A percentile compares a stretch with the other conserved stretches of the same genome.
phyloP scores from a whole-genome alignment of 2,113 vertebrate species.

The Alethe diademata region DNA sequence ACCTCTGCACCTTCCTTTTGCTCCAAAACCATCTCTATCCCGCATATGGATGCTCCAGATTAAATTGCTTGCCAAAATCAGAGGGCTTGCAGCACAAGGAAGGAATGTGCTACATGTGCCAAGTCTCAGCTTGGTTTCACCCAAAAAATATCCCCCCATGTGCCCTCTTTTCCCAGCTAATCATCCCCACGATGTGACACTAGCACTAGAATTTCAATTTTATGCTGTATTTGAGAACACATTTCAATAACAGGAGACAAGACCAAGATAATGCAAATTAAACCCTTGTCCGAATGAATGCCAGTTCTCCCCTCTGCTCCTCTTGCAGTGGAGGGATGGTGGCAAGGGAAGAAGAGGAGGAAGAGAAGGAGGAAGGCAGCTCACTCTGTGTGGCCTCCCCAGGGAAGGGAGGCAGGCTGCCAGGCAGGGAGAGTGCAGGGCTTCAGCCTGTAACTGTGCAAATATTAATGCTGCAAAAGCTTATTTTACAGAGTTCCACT shows the following conservation, averaged over 20 bases:
- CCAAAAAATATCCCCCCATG: background rate
- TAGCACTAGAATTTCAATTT: background rate
- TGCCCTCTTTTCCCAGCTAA: background rate
- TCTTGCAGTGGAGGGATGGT: background rate
- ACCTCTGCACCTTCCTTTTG: background rate
- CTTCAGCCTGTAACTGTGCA: constrained; percentile 74
- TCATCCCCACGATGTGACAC: background rate
- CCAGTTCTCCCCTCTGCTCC: background rate
- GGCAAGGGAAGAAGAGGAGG: background rate
- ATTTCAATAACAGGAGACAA: background rate
- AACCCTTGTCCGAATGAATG: background rate
- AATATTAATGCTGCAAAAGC: constrained; percentile 74
- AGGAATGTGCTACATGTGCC: background rate
- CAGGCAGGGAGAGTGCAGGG: constrained; percentile 45
- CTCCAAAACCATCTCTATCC: background rate
- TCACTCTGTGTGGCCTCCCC: background rate
- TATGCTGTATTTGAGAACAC: background rate
- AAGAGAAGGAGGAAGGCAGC: background rate
- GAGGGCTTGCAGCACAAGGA: background rate
- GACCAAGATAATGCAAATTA: background rate
- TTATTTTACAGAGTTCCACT: constrained; percentile 83
- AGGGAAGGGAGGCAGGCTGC: constrained; percentile 27
- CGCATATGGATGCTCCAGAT: background rate
- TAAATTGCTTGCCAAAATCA: background rate
- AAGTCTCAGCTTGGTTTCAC: background rate